These are phyloP conservation scores for Neodiprion pinetum DNA, from an alignment of 1,140 invertebrate species.

Conservation along the genomic window DNA sequence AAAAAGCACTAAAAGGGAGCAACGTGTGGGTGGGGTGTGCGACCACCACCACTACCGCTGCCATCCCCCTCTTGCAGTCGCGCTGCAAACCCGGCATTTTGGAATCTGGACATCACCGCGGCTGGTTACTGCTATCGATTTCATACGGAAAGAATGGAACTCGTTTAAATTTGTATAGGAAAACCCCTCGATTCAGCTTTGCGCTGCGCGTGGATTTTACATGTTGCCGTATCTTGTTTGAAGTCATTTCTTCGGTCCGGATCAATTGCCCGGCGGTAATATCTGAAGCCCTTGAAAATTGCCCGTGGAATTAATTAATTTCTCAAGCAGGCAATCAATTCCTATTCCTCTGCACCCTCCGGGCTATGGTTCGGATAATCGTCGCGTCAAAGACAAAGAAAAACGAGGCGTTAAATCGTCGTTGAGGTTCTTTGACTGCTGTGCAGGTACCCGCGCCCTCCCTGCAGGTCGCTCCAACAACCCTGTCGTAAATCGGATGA, in stretches of 20 bases:
- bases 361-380: too few species aligned
- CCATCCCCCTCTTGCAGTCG: not conserved
- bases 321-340: constrained; percentile 1
- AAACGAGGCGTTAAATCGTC: too few species aligned
- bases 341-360: not conserved
- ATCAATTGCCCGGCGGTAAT: not conserved
- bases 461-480: too few species aligned
- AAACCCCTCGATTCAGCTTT: too few species aligned
- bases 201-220: not conserved
- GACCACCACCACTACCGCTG: not conserved
- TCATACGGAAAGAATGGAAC: too few species aligned
- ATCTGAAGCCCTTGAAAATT: not conserved
- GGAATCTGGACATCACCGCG: not conserved
- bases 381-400: too few species aligned
- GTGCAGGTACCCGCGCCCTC: too few species aligned
- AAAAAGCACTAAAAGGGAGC: not conserved
- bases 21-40: not conserved
- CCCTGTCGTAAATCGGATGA: too few species aligned
- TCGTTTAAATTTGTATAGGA: too few species aligned
- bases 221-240: not conserved
- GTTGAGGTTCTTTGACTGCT: too few species aligned
- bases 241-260: not conserved
- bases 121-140: not conserved
- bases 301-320: not conserved
- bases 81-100: not conserved